These are phyloP conservation scores for Drosophila peninsularis DNA, from an alignment of 2,888 invertebrate genomes.

Conservation along the genomic window DNA sequence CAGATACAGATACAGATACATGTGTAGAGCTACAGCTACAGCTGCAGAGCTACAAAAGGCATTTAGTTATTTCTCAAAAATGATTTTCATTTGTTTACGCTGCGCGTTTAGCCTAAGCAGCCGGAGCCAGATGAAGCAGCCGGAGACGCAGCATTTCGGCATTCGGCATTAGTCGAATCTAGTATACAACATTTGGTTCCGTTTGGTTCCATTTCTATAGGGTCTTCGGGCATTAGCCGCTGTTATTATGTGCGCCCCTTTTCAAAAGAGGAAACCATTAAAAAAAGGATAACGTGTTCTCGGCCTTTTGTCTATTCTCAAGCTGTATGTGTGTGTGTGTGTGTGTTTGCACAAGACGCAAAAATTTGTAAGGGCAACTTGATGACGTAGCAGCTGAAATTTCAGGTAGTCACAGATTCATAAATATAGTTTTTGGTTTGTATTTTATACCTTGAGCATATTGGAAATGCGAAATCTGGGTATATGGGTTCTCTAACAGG, in stretches of 20 bases:
- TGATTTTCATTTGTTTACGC: slow-evolving; percentile 64
- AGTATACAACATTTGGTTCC: slow-evolving; percentile 7
- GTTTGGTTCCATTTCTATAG: slow-evolving; percentile 21
- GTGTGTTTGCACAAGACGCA: slow-evolving; percentile 75
- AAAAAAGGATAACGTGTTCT: slow-evolving; percentile 74
- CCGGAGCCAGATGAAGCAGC: slow-evolving; percentile 11
- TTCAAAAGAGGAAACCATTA: slow-evolving; percentile 64
- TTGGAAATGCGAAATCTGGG: no score
- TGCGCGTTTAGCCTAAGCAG: slow-evolving; percentile 47
- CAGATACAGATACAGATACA: neutral
- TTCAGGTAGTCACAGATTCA: slow-evolving; percentile 50
- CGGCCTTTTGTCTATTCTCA: slow-evolving; percentile 48
- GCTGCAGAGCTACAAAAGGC: slow-evolving; percentile 36
- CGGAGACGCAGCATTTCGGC: slow-evolving; percentile 3
- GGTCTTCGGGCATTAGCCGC: slow-evolving; percentile 56
- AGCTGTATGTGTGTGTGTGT: slow-evolving; percentile 9
- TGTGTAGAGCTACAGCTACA: slow-evolving; percentile 18
- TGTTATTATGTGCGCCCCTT: slow-evolving; percentile 68
- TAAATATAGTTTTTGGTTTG: slow-evolving; percentile 1
- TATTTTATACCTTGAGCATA: no score
- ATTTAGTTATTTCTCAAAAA: slow-evolving; percentile 46
- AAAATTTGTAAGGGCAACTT: slow-evolving; percentile 60
- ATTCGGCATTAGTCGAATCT: slow-evolving; percentile 15
- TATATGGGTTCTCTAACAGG: no score
- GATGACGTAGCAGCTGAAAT: slow-evolving; percentile 49